Base-by-base conservation (phyloP, 92 coral and sea anemone species). In the Epizoanthus rinbou region DNA sequence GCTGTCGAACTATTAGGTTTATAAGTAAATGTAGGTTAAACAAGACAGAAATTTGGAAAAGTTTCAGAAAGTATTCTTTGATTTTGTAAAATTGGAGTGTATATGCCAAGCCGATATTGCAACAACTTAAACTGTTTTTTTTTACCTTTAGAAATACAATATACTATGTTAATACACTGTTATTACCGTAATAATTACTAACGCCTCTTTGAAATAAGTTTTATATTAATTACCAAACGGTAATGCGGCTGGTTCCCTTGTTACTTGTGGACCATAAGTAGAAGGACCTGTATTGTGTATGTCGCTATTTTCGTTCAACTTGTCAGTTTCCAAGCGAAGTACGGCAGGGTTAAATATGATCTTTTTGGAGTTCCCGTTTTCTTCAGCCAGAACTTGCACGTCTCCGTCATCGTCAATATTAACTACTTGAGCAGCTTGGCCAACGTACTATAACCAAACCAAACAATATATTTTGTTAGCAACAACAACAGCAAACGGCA, bases 321-420 rank as follows among this genome's bases (percentile, higher is more conserved):
- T 21, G 17, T 56, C 18, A 13, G 3, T 39, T 39, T 43, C 58
- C 35, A 45, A 43, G 41, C 57, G 76, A n/a, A 71, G 76, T n/a
- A 28, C 76, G 6, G 76, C 76, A 43, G 76, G 76, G 43, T 71
- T 71, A 7, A 71, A 71, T 4, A 13, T 17, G 14, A 41, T 19
- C 43, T 19, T 71, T 16, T 71, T 71, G 13, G 58, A 47, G 9
- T 33, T 33, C 58, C 76, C 76, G 9, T 71, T 21, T 43, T n/a
- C 14, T 71, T 71, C n/a, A 45, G 45, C 45, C 19, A 45, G 9
- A 28, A 71, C 57, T 22, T 71, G 58, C 57, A 71, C 76, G 58
- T 71, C 76, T 21, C 76, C 76, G 15, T 71, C 76, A 33, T 21
- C 76, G 10, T 71, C 76, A 9, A 71, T 47, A 18, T 19, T 5